phyloP scores from a whole-genome alignment of 2,797 vertebrate species.

The Masticophis lateralis region DNA sequence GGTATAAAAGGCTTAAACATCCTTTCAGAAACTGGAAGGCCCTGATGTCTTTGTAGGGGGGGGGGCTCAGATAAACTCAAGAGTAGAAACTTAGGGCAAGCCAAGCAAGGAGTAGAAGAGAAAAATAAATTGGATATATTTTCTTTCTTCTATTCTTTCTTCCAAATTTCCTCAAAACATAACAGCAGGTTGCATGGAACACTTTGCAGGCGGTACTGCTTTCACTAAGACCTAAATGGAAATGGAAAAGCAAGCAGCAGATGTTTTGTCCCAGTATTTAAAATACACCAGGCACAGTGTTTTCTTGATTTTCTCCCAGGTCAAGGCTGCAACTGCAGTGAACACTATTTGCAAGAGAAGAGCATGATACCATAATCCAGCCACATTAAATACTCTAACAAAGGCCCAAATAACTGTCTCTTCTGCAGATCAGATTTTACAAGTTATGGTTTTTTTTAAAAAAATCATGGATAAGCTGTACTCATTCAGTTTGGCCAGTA shows the following conservation, averaged over 20 bases:
- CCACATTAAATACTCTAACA: background rate
- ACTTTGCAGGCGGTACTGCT: constrained; percentile 43
- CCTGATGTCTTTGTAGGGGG: constrained; percentile 57
- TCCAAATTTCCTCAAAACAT: constrained; percentile 52
- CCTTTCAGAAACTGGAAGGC: constrained; percentile 48
- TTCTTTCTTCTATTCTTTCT: constrained; percentile 28
- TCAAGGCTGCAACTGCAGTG: constrained; percentile 33
- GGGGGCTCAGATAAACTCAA: constrained; percentile 48
- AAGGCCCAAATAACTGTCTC: background rate
- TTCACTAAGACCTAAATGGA: constrained; percentile 41
- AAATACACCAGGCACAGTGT: constrained; percentile 41
- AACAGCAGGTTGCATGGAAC: constrained; percentile 42
- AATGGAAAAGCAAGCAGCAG: constrained; percentile 37
- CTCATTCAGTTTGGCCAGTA: background rate
- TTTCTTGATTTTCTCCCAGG: constrained; percentile 23
- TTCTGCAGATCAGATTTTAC: background rate
- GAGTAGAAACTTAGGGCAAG: background rate
- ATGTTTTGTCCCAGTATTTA: constrained; percentile 22
- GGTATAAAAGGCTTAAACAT: constrained; percentile 63
- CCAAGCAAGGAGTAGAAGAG: background rate
- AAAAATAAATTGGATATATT: constrained; percentile 36
- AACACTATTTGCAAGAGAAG: constrained; percentile 35
- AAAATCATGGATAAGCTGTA: background rate
- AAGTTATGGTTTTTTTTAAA: background rate
- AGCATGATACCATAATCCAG: background rate